A percentile compares a stretch with the other conserved stretches of the same genome.
Evolutionary conservation across 2,113 vertebrate genomes (phyloP).

Genomic region (Oreochromis spilurus): DNA sequence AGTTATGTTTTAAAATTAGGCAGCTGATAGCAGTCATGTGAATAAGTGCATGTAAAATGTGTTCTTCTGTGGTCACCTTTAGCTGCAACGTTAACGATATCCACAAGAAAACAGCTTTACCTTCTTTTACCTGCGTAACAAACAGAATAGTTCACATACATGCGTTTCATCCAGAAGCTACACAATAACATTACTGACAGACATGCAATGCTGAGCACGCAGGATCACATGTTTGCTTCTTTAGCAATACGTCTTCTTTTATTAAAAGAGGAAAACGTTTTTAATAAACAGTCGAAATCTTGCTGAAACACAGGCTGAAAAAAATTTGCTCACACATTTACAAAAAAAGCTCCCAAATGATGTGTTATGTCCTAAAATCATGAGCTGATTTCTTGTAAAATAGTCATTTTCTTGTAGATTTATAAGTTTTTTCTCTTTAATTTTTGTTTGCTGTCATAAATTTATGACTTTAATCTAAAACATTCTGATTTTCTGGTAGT

Average conservation of each 20-base stretch:
- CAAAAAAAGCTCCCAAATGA: not conserved
- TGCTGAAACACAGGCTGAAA: not conserved
- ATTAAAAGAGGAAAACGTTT: rapidly evolving
- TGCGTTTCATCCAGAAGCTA: not conserved
- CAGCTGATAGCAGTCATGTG: not conserved
- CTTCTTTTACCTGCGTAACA: not conserved
- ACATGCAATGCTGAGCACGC: not conserved
- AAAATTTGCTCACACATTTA: not conserved
- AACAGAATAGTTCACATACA: not conserved
- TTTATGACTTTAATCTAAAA: not conserved
- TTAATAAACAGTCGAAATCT: rapidly evolving
- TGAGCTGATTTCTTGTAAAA: not conserved
- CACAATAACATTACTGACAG: not conserved
- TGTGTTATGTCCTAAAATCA: not conserved
- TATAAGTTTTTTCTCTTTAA: not conserved
- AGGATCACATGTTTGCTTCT: not conserved
- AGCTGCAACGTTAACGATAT: not conserved
- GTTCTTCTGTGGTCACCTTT: not conserved
- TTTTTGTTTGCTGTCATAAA: not conserved
- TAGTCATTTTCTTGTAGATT: not conserved
- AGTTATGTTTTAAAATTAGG: not conserved
- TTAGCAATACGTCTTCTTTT: not conserved
- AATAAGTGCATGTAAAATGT: not conserved
- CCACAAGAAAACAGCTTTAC: not conserved
- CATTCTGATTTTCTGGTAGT: not conserved